phyloP scores from a whole-genome alignment of 1,140 invertebrate genomes.

The Galendromus occidentalis region DNA sequence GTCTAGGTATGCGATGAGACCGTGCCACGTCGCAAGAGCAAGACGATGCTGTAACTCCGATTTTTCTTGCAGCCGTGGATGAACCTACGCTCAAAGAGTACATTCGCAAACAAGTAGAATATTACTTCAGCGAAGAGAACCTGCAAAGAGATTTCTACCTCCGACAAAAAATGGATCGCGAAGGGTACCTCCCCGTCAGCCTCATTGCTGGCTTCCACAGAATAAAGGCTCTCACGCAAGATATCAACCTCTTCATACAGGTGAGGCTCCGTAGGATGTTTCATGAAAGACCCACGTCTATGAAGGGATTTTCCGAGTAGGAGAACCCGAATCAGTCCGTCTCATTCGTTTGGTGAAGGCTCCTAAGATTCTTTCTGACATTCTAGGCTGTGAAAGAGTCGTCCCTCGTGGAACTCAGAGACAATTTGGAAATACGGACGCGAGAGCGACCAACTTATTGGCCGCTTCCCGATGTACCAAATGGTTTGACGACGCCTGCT shows the following conservation, averaged over 20 bases:
- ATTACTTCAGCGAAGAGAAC: slow-evolving; percentile 97
- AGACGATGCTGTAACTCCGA: slow-evolving; percentile 23
- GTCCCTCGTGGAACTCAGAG: slow-evolving; percentile 54
- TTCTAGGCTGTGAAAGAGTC: slow-evolving; percentile 52
- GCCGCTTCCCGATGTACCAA: slow-evolving; percentile 45
- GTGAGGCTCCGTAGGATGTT: slow-evolving; percentile 20
- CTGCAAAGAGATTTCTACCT: slow-evolving; percentile 86
- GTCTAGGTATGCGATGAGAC: too few species aligned
- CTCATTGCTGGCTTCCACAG: slow-evolving; percentile 89
- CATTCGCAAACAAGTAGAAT: slow-evolving; percentile 74
- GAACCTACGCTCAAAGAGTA: slow-evolving; percentile 44
- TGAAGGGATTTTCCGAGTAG: too few species aligned
- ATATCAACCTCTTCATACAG: slow-evolving; percentile 52
- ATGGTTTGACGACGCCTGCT: slow-evolving; percentile 16
- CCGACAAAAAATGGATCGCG: slow-evolving; percentile 78
- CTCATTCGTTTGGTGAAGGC: too few species aligned
- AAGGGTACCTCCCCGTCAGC: slow-evolving; percentile 77
- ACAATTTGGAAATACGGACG: slow-evolving; percentile 59
- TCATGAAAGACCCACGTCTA: too few species aligned
- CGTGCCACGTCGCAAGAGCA: too few species aligned
- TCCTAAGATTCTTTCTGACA: background rate
- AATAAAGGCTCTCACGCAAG: slow-evolving; percentile 62
- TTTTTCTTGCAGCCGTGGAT: slow-evolving; percentile 34
- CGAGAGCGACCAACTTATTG: slow-evolving; percentile 57
- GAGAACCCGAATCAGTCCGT: too few species aligned